Evolutionary conservation across 2,113 vertebrate species (phyloP), one percentile per base, ranked within the genome.

Genomic region (Sinocyclocheilus grahami): DNA sequence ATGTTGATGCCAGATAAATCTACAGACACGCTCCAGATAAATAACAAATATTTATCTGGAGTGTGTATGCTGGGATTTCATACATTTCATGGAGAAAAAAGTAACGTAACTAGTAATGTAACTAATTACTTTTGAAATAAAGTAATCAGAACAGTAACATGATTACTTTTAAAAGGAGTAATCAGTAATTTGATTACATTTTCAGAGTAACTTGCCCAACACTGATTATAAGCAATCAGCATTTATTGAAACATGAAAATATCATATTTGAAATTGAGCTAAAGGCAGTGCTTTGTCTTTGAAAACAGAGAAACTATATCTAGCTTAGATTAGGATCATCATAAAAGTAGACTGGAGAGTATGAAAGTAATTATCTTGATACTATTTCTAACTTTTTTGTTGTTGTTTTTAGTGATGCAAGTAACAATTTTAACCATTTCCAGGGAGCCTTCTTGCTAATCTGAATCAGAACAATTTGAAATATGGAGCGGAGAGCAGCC

Each of bases 401-500:
- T 37, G 16, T 16, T 76, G 83, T 81, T 58, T 14, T n/a, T 5
- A 58, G 18, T 79, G 12, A n/a, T 60, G 16, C 5, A 63, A 2
- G 18, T 48, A 14, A 51, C 81, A 51, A 78, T 55, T 86, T 39
- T 81, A 46, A 16, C 27, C 22, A 77, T 87, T 89, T 39, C 33
- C 87, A 96, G 95, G 95, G 95, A 98, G 97, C 88, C 96, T 98
- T 78, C 95, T 97, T 63, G 95, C 97, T 90, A 99, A 98, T 91
- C 95, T 96, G 91, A 99, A 99, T 92, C 96, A 99, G 91, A 99
- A 99, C 93, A 98, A 98, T 93, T 93, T 99, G 90, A 99, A 97
- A 91, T 96, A 96, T 77, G 95, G 94, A 85, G 89, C 92, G 79
- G 98, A 99, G 89, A 95, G 94, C 91, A 93, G 93, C 85, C 93